Percentiles rank a stretch among this genome's conserved stretches.
Conservation (phyloP, 2,113 vertebrate genomes). For the Pterocles orientalis region DNA sequence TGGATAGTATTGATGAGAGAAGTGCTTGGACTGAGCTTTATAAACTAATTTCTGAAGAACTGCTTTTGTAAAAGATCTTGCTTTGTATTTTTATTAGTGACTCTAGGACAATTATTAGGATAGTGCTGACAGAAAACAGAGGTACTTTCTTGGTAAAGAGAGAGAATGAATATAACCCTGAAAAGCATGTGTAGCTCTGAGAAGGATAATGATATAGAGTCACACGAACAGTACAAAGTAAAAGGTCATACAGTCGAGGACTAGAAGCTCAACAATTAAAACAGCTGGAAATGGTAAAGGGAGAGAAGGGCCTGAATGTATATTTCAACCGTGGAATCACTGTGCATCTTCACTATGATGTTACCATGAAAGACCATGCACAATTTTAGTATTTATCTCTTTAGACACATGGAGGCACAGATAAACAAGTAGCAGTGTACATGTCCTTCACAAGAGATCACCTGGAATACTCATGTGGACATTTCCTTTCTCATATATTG, state of each 20-base stretch:
- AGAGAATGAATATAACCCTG: neutral
- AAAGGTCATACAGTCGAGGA: neutral
- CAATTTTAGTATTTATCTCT: neutral
- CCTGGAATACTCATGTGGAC: neutral
- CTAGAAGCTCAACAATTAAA: neutral
- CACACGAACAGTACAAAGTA: neutral
- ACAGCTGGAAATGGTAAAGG: neutral
- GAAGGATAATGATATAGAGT: neutral
- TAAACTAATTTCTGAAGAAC: neutral
- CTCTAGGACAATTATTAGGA: neutral
- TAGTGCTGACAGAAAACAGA: neutral
- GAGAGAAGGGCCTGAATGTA: neutral
- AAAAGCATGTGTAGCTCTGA: neutral
- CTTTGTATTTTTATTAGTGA: neutral
- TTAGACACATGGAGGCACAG: neutral
- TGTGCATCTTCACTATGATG: neutral
- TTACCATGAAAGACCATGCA: neutral
- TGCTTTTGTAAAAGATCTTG: neutral
- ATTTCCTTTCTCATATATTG: neutral
- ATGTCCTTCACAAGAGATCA: rapidly evolving
- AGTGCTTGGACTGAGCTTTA: neutral
- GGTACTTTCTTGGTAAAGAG: neutral
- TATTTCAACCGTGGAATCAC: neutral
- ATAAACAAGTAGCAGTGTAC: neutral
- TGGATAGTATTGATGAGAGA: neutral